phyloP scores from a whole-genome alignment of 2,113 vertebrate genomes.

The Tonatia bakeri region DNA sequence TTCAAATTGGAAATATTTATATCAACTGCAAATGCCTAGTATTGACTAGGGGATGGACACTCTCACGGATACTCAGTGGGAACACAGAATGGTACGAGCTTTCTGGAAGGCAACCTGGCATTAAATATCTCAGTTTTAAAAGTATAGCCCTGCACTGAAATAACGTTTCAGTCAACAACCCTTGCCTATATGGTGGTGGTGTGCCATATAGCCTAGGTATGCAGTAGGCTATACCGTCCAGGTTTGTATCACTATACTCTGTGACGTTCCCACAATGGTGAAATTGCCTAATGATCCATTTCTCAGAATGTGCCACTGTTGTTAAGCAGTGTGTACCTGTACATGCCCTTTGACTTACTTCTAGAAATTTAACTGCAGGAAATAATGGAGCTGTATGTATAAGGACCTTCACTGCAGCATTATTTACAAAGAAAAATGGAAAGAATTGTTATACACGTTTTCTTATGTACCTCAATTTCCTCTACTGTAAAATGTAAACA shows the following conservation, averaged over 20 bases:
- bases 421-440: neutral
- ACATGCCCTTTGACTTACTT: neutral
- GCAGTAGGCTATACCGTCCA: neutral
- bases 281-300: neutral
- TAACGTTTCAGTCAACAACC: neutral
- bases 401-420: neutral
- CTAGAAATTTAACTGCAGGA: neutral
- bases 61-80: neutral
- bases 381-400: neutral
- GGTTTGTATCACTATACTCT: neutral
- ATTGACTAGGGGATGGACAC: neutral
- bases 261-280: neutral
- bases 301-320: neutral
- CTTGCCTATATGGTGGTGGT: neutral
- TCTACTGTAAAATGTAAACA: neutral
- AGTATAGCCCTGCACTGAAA: neutral
- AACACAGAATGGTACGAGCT: neutral
- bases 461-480: neutral
- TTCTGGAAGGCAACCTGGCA: neutral
- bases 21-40: neutral
- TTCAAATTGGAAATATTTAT: neutral
- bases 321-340: neutral
- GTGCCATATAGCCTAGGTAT: neutral
- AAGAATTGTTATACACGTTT: neutral
- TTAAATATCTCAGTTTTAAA: neutral